phyloP scores from a whole-genome alignment of 2,797 vertebrate species.

The Halcyon smyrnensis region DNA sequence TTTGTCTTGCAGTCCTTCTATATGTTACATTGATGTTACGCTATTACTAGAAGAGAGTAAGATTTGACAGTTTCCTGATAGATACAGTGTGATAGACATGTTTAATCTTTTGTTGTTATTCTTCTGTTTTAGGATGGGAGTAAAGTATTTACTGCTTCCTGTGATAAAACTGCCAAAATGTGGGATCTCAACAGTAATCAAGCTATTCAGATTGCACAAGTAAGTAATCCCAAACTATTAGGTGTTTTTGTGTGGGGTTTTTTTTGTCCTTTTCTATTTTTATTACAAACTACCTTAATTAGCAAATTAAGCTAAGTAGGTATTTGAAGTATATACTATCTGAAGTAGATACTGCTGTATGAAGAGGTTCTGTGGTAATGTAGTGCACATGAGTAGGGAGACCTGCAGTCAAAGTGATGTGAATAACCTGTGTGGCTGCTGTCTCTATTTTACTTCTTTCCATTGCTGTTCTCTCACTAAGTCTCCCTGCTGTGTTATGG shows the following conservation, averaged over 20 bases:
- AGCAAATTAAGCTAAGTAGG: neutral
- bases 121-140: constrained; percentile 89
- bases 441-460: neutral
- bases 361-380: neutral
- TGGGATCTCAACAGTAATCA: constrained; percentile 99
- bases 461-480: neutral
- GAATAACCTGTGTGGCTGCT: neutral
- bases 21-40: neutral
- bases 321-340: neutral
- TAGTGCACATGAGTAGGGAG: neutral
- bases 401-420: neutral
- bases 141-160: constrained; percentile 98
- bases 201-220: constrained; percentile 97
- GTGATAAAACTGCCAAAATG: constrained; percentile 99
- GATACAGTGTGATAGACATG: neutral
- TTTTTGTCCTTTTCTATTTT: neutral
- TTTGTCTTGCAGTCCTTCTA: neutral
- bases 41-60: neutral
- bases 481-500: neutral
- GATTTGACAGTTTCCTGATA: neutral
- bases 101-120: neutral
- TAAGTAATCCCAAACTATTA: constrained; percentile 76
- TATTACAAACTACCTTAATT: neutral
- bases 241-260: no score
- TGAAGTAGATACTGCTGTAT: neutral